Evolutionary conservation across 2,888 invertebrate genomes (phyloP), one percentile per base, ranked within the genome.

Genomic region (Netelia virgata): DNA sequence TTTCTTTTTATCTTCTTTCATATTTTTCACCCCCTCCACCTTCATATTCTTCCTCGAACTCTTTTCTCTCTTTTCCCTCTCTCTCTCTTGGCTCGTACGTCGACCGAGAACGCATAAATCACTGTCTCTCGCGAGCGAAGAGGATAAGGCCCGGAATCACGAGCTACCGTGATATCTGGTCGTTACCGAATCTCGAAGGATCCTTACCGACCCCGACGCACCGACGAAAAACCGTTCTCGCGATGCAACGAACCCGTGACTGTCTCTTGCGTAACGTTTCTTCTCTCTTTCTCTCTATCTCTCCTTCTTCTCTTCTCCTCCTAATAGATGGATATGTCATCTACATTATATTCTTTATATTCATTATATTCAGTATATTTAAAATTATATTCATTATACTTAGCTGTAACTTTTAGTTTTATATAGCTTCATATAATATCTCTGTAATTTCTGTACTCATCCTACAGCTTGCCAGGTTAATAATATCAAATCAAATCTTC

Each of bases 91-190:
- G 68, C 43, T 73, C 47, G 66, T 23, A 18, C 57, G n/a, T n/a
- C n/a, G n/a, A n/a, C n/a, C n/a, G n/a, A n/a, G 53, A 57, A 36
- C 70, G 84, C 84, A 86, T 86, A 82, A 86, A 86, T 86, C 86
- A 86, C 75, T 74, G 14, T n/a, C 23, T 28, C 50, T 6, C 18
- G 10, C 18, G 16, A 20, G 20, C 53, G 28, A n/a, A 70, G 41
- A 57, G 72, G 57, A 55, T 55, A 70, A 57, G 59, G 53, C 74
- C 57, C 75, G 57, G 69, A 70, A 72, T 73, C 47, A 64, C 57
- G 83, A 59, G 64, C 79, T 85, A 18, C 69, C 75, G 72, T 79
- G 75, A 74, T 78, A 70, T 66, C 61, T 28, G 78, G 50, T 84
- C 86, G 82, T 86, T 84, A 84, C 84, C 84, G 82, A 84, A 85